Evolutionary conservation across 2,888 invertebrate species (phyloP), one percentile per base, ranked within the genome.

Genomic region (Dolichopus griseipennis): DNA sequence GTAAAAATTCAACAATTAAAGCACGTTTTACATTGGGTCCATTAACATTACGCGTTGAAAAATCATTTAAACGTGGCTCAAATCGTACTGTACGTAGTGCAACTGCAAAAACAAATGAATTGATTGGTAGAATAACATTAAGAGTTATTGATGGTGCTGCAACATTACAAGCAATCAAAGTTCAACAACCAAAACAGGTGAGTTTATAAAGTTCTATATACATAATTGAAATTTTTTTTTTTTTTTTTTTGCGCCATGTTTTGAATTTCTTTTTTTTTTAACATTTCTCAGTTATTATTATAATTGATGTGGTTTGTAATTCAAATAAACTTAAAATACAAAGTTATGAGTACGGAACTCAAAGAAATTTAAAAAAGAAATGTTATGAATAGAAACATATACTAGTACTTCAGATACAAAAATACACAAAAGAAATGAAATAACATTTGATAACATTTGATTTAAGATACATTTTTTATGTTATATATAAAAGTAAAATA

Each of bases 171-270:
- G 90, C 91, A 61, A 93, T 93, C 74, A 89, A 89, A 77, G 93
- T 93, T 67, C 85, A 92, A 70, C 93, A 93, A 77, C 93, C 93
- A 9, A 93, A 92, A 83, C 92, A 93, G 86, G 92, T 92, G 82
- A 76, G 65, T 34, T 66, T 37, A n/a, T n/a, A 5, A 8, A 37
- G 37, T 37, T 2, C 8, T 27, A 5, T 27, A n/a, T n/a, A n/a
- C n/a, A n/a, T n/a, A n/a, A 43, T 10, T 43, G 43, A 43, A 27
- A 27, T 66, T 66, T 61, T 61, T 18, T n/a, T 62, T 62, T 62
- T 10, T 20, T 62, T 62, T 62, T 62, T n/a, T 10, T 20, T 62
- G 62, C 3, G n/a, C n/a, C n/a, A 9, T 62, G 12, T 21, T 52
- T 52, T 4, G 2, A 4, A 27, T 27, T 27, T 27, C 5, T 27